phyloP scores from a whole-genome alignment of 1,140 invertebrate species.

The Zophobas morio region DNA sequence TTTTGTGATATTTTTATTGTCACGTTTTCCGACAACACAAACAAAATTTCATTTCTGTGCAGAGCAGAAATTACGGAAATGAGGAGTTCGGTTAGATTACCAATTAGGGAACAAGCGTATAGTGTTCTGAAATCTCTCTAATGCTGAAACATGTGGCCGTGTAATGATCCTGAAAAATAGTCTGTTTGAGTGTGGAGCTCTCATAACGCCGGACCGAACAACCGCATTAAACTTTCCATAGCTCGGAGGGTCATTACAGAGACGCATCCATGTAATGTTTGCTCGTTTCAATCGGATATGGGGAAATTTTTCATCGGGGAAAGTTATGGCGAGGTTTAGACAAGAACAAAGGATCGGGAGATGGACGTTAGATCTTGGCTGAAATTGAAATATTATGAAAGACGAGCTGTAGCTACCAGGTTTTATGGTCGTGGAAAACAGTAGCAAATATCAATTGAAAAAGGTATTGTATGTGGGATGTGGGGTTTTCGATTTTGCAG shows the following conservation, averaged over 20 bases:
- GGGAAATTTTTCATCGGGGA: too few species aligned
- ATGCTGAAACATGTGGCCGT: constrained; percentile 10
- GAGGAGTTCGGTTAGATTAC: neutral
- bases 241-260: neutral
- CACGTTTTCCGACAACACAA: neutral
- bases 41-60: neutral
- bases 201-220: constrained; percentile 17
- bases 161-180: constrained; percentile 3
- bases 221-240: constrained; percentile 18
- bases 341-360: too few species aligned
- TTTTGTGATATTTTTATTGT: constrained; percentile 25
- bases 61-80: neutral
- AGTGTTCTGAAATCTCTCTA: neutral
- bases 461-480: too few species aligned
- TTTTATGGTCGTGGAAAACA: too few species aligned
- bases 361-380: too few species aligned
- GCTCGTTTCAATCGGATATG: neutral
- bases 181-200: neutral
- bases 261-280: neutral
- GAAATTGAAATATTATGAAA: too few species aligned
- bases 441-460: too few species aligned
- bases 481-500: too few species aligned
- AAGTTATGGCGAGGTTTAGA: too few species aligned
- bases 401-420: too few species aligned
- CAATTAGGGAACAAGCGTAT: neutral